Evolutionary conservation across 2,888 invertebrate genomes (phyloP).

Genomic region (Tholera decimalis): DNA sequence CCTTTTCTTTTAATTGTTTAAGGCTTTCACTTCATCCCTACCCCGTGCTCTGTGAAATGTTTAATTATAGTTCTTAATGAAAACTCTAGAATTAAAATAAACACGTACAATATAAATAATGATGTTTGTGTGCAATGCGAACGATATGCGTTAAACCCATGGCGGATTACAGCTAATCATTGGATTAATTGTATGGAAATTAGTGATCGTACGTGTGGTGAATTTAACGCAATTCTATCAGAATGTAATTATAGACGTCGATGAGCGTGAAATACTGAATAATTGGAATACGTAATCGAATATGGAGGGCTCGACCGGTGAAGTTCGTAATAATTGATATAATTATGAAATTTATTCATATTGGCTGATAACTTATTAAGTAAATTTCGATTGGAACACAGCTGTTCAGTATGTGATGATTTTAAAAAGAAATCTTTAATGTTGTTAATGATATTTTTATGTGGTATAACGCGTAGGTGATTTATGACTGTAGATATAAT

Average conservation of each 20-base stretch:
- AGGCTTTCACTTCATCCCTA: slow-evolving; percentile 71
- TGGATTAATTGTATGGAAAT: slow-evolving; percentile 88
- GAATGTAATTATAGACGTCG: slow-evolving; percentile 88
- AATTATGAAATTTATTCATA: slow-evolving; percentile 60
- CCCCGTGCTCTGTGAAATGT: slow-evolving; percentile 67
- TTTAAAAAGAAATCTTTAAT: slow-evolving; percentile 5
- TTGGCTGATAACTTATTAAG: slow-evolving; percentile 44
- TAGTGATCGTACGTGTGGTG: slow-evolving; percentile 82
- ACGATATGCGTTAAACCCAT: slow-evolving; percentile 77
- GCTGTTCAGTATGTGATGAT: not conserved
- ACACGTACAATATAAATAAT: slow-evolving; percentile 63
- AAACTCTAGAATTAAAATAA: slow-evolving; percentile 68
- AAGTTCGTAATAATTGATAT: slow-evolving; percentile 56
- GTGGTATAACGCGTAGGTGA: slow-evolving; percentile 38
- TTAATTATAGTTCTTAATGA: slow-evolving; percentile 72
- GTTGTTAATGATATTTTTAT: slow-evolving; percentile 17
- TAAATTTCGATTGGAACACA: slow-evolving; percentile 16
- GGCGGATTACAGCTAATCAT: slow-evolving; percentile 85
- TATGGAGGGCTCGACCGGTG: slow-evolving; percentile 59
- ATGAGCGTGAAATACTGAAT: slow-evolving; percentile 88
- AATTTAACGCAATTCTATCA: slow-evolving; percentile 87
- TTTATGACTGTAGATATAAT: slow-evolving; percentile 60
- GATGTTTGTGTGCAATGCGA: slow-evolving; percentile 69
- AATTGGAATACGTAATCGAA: slow-evolving; percentile 79
- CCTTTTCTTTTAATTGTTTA: slow-evolving; percentile 86